These are phyloP conservation scores for Leptocoma aspasia DNA, from an alignment of 2,113 vertebrate genomes.

Conservation along the genomic window DNA sequence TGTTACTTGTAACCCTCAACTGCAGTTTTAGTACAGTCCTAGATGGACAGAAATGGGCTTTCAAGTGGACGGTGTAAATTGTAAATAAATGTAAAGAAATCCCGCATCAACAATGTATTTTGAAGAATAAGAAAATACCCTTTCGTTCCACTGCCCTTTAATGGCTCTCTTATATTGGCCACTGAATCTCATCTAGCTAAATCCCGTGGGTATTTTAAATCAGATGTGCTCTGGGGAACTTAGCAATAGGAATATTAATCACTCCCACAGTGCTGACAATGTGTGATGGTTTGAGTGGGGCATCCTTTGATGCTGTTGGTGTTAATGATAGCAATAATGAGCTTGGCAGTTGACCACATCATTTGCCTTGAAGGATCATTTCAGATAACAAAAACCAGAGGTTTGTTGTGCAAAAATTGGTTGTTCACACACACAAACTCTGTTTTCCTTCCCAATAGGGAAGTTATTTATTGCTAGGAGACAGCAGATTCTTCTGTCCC, in stretches of 20 bases:
- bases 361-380: background rate
- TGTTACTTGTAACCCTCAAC: background rate
- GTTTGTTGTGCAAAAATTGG: background rate
- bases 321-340: background rate
- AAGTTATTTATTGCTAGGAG: constrained; percentile 2
- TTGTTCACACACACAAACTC: background rate
- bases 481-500: background rate
- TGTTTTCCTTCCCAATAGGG: background rate
- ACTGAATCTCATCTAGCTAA: background rate
- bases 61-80: background rate
- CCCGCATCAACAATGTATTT: background rate
- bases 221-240: background rate
- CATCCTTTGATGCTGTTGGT: background rate
- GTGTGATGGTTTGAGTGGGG: background rate
- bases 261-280: background rate
- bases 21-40: background rate
- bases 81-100: background rate
- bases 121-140: background rate
- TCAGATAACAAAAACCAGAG: background rate
- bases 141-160: background rate
- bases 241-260: background rate
- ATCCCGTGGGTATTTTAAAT: background rate
- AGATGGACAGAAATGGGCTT: background rate
- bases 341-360: background rate
- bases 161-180: background rate